Evolutionary conservation across 2,113 vertebrate genomes (phyloP).

Genomic region (Mormyrus lacerda): DNA sequence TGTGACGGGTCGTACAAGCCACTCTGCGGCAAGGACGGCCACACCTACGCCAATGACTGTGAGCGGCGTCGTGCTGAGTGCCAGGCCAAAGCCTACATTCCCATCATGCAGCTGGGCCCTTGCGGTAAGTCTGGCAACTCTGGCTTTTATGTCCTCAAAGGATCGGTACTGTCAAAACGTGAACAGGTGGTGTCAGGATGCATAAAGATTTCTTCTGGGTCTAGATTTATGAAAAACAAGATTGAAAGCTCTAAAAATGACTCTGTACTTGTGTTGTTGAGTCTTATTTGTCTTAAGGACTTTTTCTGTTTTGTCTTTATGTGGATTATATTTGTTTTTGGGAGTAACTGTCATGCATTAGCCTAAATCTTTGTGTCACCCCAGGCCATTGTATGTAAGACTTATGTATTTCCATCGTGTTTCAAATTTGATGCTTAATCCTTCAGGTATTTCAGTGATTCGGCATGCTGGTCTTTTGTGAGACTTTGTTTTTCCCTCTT

Average conservation of each 20-base stretch:
- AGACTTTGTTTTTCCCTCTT: slow-evolving; percentile 43
- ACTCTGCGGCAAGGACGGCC: slow-evolving; percentile 69
- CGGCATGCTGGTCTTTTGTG: background rate
- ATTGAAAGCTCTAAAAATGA: background rate
- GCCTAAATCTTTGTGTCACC: slow-evolving; percentile 19
- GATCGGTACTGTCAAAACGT: background rate
- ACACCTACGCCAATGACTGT: slow-evolving; percentile 79
- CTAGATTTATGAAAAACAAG: background rate
- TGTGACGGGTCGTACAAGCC: slow-evolving; percentile 82
- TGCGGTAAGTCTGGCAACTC: slow-evolving; percentile 77
- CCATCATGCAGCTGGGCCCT: slow-evolving; percentile 69
- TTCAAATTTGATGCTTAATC: slow-evolving; percentile 44
- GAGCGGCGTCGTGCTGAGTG: slow-evolving; percentile 75
- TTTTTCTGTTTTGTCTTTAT: background rate
- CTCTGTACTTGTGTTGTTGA: background rate
- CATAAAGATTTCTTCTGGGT: background rate
- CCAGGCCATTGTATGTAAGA: slow-evolving; percentile 27
- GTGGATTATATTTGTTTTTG: background rate
- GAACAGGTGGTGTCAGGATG: background rate
- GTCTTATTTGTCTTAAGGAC: background rate
- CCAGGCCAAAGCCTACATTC: slow-evolving; percentile 57
- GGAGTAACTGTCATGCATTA: slow-evolving; percentile 4
- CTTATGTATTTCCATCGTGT: slow-evolving; percentile 45
- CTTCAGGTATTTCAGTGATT: slow-evolving; percentile 29
- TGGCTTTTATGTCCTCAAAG: background rate